Percentiles rank a stretch among this genome's conserved stretches.
phyloP scores from a whole-genome alignment of 2,888 invertebrate species.

The Limnephilus lunatus region DNA sequence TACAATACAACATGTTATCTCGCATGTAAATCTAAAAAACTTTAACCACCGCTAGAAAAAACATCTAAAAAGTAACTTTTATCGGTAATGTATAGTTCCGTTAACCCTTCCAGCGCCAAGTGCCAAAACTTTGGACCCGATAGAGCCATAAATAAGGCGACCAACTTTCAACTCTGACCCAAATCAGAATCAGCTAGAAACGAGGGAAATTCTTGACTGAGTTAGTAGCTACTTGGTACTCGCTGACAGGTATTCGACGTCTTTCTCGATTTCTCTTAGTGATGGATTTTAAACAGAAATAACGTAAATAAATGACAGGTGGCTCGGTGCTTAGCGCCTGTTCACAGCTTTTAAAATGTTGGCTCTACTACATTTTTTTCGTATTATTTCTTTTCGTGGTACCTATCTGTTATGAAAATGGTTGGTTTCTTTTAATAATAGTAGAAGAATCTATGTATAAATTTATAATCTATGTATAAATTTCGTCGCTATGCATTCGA shows the following conservation, averaged over 20 bases:
- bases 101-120: not conserved
- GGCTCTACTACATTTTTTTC: too few species aligned
- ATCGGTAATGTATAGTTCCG: not conserved
- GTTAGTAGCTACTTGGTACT: not conserved
- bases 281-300: not conserved
- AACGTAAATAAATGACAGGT: not conserved
- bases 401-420: too few species aligned
- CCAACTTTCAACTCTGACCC: conserved; percentile 2
- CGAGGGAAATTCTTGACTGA: not conserved
- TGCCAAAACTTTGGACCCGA: not conserved
- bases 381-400: too few species aligned
- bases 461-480: too few species aligned
- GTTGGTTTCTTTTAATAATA: too few species aligned
- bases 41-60: not conserved
- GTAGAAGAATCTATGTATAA: too few species aligned
- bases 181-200: not conserved
- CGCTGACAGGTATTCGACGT: not conserved
- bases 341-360: not conserved
- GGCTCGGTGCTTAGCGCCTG: not conserved
- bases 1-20: not conserved
- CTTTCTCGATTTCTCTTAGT: not conserved
- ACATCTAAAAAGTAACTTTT: not conserved
- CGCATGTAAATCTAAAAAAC: not conserved
- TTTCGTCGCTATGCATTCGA: too few species aligned
- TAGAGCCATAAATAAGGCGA: not conserved